A percentile compares a stretch with the other conserved stretches of the same genome.
phyloP scores from a whole-genome alignment of 1,140 invertebrate genomes.

The Oryzaephilus surinamensis region DNA sequence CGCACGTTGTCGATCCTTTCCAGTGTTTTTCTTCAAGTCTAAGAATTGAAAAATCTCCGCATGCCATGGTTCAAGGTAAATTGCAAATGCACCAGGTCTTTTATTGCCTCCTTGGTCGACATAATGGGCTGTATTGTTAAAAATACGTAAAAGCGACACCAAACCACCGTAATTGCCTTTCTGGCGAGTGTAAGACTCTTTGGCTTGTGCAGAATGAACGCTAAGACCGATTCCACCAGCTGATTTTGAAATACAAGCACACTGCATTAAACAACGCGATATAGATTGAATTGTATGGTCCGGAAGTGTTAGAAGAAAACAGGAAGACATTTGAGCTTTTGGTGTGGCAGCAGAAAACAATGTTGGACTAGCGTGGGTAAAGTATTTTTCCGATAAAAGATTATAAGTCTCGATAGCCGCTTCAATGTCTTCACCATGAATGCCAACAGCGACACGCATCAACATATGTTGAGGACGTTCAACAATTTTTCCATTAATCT shows the following conservation, averaged over 20 bases:
- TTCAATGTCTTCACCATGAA: conserved; percentile 91
- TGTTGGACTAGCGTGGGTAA: conserved; percentile 97
- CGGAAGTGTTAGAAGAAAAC: conserved; percentile 90
- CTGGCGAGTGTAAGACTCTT: conserved; percentile 89
- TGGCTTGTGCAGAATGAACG: conserved; percentile 90
- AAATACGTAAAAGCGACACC: conserved; percentile 95
- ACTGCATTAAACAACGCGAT: conserved; percentile 87
- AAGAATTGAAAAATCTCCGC: conserved; percentile 85
- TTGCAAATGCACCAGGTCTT: conserved; percentile 92
- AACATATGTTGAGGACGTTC: conserved; percentile 98
- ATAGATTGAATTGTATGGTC: conserved; percentile 99
- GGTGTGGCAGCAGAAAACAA: conserved; percentile 91
- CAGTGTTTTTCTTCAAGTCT: conserved; percentile 24
- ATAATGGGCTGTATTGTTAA: conserved; percentile 95
- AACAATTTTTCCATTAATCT: conserved; percentile 87
- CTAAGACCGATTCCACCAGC: conserved; percentile 97
- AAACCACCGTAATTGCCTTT: conserved; percentile 89
- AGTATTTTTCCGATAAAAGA: conserved; percentile 88
- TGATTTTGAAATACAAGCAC: conserved; percentile 93
- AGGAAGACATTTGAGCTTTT: conserved; percentile 88
- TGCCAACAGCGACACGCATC: conserved; percentile 95
- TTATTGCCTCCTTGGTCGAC: conserved; percentile 99
- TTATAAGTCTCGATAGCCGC: conserved; percentile 95
- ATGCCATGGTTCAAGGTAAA: conserved; percentile 99
- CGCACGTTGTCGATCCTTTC: conserved; percentile 81